phyloP scores from a whole-genome alignment of 2,113 vertebrate species.

The Tragulus kanchil region DNA sequence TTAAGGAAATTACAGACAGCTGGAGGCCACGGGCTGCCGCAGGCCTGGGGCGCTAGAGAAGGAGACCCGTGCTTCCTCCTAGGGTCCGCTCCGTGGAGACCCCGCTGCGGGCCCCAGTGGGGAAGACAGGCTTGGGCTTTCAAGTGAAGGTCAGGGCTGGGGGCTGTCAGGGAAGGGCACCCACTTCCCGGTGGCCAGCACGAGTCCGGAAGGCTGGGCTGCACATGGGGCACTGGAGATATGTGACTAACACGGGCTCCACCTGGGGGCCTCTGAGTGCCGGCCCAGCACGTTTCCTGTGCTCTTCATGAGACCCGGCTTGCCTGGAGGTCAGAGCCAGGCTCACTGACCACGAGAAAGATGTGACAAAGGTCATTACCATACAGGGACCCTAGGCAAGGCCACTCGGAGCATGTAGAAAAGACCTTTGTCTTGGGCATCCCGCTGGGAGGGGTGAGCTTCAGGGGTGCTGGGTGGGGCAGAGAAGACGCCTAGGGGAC shows the following conservation, averaged over 20 bases:
- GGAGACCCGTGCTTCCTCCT: neutral
- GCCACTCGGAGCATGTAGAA: neutral
- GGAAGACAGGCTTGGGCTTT: neutral
- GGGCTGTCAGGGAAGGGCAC: neutral
- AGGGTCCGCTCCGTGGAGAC: neutral
- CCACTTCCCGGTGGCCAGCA: neutral
- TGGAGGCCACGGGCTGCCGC: neutral
- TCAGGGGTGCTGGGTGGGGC: neutral
- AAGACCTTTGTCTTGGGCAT: neutral
- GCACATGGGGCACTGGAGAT: neutral
- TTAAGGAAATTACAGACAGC: slow-evolving; percentile 66
- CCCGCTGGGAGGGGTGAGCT: neutral
- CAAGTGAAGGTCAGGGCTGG: neutral
- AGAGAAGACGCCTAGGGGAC: neutral
- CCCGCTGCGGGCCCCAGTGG: neutral
- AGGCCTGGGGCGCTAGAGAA: neutral
- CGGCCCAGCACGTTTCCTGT: neutral
- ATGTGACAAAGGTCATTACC: neutral
- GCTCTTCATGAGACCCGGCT: neutral
- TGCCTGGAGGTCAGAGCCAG: neutral
- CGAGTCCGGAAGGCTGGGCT: neutral
- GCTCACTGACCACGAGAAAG: neutral
- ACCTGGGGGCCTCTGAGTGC: neutral
- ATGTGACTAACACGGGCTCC: neutral
- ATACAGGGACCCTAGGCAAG: neutral